phyloP scores from a whole-genome alignment of 2,888 invertebrate species.

The Tetramorium bicarinatum region DNA sequence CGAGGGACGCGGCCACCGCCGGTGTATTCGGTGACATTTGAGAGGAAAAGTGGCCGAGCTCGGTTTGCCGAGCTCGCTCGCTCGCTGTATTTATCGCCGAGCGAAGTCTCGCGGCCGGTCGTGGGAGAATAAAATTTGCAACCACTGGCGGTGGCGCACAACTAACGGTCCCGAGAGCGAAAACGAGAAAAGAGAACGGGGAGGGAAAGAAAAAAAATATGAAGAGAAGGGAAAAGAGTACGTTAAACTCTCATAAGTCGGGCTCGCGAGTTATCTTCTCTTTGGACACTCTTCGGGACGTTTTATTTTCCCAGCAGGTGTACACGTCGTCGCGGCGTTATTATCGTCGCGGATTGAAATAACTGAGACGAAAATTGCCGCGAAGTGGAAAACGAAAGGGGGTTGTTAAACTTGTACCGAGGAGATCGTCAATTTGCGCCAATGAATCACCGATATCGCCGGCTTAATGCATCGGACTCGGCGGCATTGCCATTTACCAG shows the following conservation, averaged over 20 bases:
- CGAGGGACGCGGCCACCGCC: not conserved
- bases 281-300: not conserved
- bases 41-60: slow-evolving; percentile 40
- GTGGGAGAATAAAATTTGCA: slow-evolving; percentile 24
- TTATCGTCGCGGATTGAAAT: slow-evolving; percentile 14
- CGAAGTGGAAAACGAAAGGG: not conserved
- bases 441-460: slow-evolving; percentile 35
- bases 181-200: not conserved
- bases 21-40: slow-evolving; percentile 45
- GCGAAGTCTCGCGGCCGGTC: not conserved
- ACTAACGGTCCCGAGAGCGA: slow-evolving; percentile 8
- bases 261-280: not conserved
- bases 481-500: slow-evolving; percentile 9
- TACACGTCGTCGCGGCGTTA: not conserved
- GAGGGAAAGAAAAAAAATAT: not conserved
- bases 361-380: not conserved
- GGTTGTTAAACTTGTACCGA: not conserved
- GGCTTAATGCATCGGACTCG: slow-evolving; percentile 33
- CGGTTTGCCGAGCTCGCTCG: not conserved
- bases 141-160: slow-evolving; percentile 3
- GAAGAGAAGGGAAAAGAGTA: not conserved
- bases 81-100: slow-evolving; percentile 3
- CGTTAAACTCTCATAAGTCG: slow-evolving; percentile 30
- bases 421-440: not conserved
- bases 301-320: not conserved